Conservation (phyloP, 2,797 vertebrate genomes). For the Microctenopoma steveboyesi region DNA sequence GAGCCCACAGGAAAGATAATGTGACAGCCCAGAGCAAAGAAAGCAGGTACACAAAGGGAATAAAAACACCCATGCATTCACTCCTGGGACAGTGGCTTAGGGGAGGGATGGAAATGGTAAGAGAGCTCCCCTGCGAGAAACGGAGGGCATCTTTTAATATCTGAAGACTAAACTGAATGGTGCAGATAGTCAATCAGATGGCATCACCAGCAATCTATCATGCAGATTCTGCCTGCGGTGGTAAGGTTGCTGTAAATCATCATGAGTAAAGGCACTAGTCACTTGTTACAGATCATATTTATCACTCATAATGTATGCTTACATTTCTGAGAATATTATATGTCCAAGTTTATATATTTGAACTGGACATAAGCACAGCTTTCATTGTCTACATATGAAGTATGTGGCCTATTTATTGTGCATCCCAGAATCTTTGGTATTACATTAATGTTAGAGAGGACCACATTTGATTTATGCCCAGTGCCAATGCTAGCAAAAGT, state of each 20-base stretch:
- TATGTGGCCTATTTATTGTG: background rate
- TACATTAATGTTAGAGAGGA: background rate
- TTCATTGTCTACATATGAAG: slow-evolving; percentile 17
- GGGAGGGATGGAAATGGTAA: too few relatives aligned
- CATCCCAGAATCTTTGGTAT: background rate
- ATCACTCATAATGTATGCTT: slow-evolving; percentile 45
- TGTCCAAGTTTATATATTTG: slow-evolving; percentile 13
- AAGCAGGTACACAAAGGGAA: slow-evolving; percentile 70
- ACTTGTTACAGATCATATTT: slow-evolving; percentile 23
- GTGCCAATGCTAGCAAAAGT: background rate
- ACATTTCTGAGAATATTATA: slow-evolving; percentile 10
- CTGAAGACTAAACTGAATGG: slow-evolving; percentile 36
- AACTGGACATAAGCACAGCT: background rate
- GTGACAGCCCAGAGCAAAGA: slow-evolving; percentile 73
- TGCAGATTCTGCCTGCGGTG: slow-evolving; percentile 33
- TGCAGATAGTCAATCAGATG: slow-evolving; percentile 38
- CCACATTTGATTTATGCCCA: background rate
- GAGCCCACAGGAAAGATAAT: slow-evolving; percentile 70
- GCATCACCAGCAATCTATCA: slow-evolving; percentile 58
- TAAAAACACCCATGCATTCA: slow-evolving; percentile 35
- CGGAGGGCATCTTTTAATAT: slow-evolving; percentile 12
- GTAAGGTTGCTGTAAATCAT: slow-evolving; percentile 55
- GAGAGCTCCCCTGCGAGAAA: background rate
- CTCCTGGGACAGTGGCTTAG: slow-evolving; percentile 13
- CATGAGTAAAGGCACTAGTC: slow-evolving; percentile 33